Percentiles rank a stretch among this genome's conserved stretches.
These are phyloP conservation scores for Phyllopteryx taeniolatus DNA, from an alignment of 2,113 vertebrate species.

Conservation along the genomic window DNA sequence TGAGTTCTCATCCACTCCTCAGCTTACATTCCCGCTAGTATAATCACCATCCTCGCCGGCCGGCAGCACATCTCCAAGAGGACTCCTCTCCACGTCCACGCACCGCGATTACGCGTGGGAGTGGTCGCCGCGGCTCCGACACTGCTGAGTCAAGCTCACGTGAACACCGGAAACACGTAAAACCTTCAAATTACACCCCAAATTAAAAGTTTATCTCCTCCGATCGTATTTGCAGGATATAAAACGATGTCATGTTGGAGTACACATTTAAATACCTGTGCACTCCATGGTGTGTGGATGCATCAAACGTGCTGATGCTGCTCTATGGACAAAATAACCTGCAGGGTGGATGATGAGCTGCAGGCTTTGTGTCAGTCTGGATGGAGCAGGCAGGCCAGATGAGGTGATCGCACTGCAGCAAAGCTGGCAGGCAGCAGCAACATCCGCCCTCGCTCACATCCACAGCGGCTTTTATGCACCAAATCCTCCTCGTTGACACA, in stretches of 20 bases:
- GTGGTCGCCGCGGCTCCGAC: conserved; percentile 10
- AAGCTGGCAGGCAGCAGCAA: conserved; percentile 6
- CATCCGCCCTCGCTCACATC: conserved; percentile 2
- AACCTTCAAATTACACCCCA: not conserved
- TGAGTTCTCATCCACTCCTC: conserved; percentile 20
- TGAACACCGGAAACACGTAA: conserved; percentile 3
- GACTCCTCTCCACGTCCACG: not conserved
- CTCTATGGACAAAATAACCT: not conserved
- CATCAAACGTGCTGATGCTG: not conserved
- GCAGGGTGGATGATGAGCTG: not conserved
- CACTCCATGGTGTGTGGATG: not conserved
- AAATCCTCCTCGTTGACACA: not conserved
- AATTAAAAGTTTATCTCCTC: not conserved
- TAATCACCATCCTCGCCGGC: not conserved
- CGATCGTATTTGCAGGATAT: not conserved
- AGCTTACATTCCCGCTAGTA: not conserved
- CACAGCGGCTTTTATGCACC: conserved; percentile 1
- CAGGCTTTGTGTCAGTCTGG: not conserved
- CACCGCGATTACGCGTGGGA: conserved; percentile 19
- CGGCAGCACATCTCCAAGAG: not conserved
- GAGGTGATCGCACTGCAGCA: conserved; percentile 22
- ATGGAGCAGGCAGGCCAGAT: conserved; percentile 4
- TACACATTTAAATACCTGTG: not conserved
- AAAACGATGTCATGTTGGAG: not conserved
- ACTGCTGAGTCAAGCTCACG: conserved; percentile 22